Base-by-base conservation (phyloP, 2,888 invertebrate species). In the Uropetala carovei region DNA sequence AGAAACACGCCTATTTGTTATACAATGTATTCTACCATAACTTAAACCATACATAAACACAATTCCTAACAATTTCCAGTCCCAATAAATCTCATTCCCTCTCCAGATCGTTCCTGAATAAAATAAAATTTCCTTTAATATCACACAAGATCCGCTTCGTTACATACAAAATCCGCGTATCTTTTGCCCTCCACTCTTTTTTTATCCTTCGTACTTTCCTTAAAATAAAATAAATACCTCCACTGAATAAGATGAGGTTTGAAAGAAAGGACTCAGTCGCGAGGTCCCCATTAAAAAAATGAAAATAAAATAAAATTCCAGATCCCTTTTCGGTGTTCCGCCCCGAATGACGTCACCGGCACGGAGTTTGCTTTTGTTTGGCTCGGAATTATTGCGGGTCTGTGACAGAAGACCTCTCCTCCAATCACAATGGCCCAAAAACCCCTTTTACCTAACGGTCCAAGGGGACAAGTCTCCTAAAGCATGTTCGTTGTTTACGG, bases 291-390 rank as follows among this genome's bases (percentile, higher is more conserved):
- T 43, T 43, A 43, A 43, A 43, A 43, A 43, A 43, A 43, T 3
- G 5, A 43, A 1, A 5, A 43, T 3, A 43, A 43, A 43, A 43
- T 3, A 43, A 43, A 43, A 43, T 75, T 0, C 75, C 4, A 10
- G 9, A 10, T n/a, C n/a, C 64, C n/a, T 18, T 10, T 18, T 75
- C 75, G n/a, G 27, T n/a, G 75, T 75, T 10, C 14, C 75, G n/a
- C 0, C 4, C n/a, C 7, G 64, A 18, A n/a, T n/a, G 0, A 75
- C n/a, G 9, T 14, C 10, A 75, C n/a, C 0, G 75, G 75, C 11
- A 4, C 22, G 75, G n/a, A 82, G 82, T 30, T 82, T 11, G 82
- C 82, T 82, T 82, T 82, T 82, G 82, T 82, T 82, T 82, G 82
- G 14, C 82, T 27, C 14, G 30, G 13, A 82, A 82, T 82, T 82